Conservation (phyloP, 2,888 invertebrate species). For the Gymnocheta viridis region DNA sequence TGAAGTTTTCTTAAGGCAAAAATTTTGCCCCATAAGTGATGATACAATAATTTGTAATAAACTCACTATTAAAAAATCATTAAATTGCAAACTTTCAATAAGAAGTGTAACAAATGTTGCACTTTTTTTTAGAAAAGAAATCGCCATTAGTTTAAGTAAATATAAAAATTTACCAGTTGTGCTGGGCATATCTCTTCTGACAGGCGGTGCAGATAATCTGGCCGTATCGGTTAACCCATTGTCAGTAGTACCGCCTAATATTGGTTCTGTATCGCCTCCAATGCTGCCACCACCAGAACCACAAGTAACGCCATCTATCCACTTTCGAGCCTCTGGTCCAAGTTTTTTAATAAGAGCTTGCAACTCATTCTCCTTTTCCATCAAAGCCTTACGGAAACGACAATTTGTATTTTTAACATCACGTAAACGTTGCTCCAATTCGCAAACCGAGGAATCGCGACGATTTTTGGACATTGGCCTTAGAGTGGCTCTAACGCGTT, state of each 20-base stretch:
- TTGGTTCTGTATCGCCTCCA: constrained; percentile 78
- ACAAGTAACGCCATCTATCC: constrained; percentile 81
- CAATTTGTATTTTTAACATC: constrained; percentile 93
- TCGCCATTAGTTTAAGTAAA: not conserved
- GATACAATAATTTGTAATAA: too few species aligned
- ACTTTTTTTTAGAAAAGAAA: too few species aligned
- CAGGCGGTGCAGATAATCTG: constrained; percentile 80
- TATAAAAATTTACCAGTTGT: constrained; percentile 79
- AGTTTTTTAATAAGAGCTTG: constrained; percentile 83
- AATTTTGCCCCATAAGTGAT: too few species aligned
- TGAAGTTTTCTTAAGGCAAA: too few species aligned
- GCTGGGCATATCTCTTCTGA: constrained; percentile 81
- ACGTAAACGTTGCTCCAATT: constrained; percentile 91
- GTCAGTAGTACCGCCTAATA: constrained; percentile 75
- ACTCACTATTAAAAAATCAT: too few species aligned
- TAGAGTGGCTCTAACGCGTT: constrained; percentile 92
- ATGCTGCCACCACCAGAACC: constrained; percentile 72
- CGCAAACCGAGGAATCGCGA: constrained; percentile 91
- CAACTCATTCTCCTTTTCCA: constrained; percentile 92
- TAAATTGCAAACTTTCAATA: too few species aligned
- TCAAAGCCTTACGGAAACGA: constrained; percentile 90
- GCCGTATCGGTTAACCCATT: constrained; percentile 75
- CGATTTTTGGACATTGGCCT: constrained; percentile 91
- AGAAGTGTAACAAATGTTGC: too few species aligned
- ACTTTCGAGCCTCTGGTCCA: constrained; percentile 81